Percentiles rank a stretch among this genome's conserved stretches.
These are phyloP conservation scores for Oscheius sp. DNA, from an alignment of 2,888 invertebrate species.

Conservation along the genomic window DNA sequence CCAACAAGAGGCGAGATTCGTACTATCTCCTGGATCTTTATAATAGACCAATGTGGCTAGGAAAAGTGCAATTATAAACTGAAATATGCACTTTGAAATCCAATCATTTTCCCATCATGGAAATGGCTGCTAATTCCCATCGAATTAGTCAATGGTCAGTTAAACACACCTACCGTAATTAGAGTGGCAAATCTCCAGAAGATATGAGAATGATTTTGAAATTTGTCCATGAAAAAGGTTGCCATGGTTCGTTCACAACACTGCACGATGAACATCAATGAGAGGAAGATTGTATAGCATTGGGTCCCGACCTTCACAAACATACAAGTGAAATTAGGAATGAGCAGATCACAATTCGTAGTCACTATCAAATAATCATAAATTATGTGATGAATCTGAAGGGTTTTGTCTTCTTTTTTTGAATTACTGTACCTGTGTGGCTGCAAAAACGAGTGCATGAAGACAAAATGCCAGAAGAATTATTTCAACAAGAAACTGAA, in stretches of 20 bases:
- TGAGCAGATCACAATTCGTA: not conserved
- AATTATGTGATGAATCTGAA: slow-evolving; percentile 14
- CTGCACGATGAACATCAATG: slow-evolving; percentile 16
- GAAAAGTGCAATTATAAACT: slow-evolving; percentile 1
- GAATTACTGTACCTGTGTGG: not conserved
- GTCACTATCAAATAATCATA: not conserved
- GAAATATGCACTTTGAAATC: not conserved
- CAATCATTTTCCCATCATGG: not conserved
- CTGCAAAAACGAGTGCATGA: not conserved
- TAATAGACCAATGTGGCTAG: slow-evolving; percentile 5
- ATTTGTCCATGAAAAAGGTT: not conserved
- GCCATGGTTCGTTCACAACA: slow-evolving; percentile 8
- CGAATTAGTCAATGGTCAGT: not conserved
- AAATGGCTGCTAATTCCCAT: not conserved
- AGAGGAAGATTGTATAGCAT: not conserved
- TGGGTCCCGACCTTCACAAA: slow-evolving; percentile 7
- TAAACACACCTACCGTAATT: not conserved
- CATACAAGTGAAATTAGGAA: slow-evolving; percentile 10
- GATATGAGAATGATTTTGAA: not conserved
- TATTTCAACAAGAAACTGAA: slow-evolving; percentile 2
- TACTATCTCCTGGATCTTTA: not conserved
- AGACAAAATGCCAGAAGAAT: slow-evolving; percentile 8
- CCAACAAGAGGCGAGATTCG: not conserved
- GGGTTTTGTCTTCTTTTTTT: not conserved
- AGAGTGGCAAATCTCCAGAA: not conserved